Evolutionary conservation across 2,888 invertebrate species (phyloP).

Genomic region (Tenthredo scrophulariae): DNA sequence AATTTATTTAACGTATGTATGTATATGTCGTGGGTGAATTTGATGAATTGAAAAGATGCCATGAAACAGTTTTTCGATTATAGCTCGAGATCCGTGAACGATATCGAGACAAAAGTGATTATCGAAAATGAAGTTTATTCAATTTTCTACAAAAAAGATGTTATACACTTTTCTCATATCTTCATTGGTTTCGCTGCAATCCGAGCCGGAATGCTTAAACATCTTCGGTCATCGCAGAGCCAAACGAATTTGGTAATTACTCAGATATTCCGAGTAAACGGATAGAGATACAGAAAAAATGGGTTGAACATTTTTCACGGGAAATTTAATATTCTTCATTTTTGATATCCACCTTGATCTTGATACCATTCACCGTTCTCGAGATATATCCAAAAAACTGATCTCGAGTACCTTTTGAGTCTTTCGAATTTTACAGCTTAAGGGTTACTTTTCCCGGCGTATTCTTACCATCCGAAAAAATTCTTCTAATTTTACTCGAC

Average conservation of each 20-base stretch:
- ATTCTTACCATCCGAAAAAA: not conserved
- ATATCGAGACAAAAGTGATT: not conserved
- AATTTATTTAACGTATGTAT: no score
- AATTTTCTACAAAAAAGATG: not conserved
- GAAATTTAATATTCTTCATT: not conserved
- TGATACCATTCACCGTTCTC: not conserved
- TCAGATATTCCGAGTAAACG: not conserved
- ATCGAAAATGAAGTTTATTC: not conserved
- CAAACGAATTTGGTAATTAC: not conserved
- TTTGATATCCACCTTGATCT: not conserved
- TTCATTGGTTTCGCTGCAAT: slow-evolving; percentile 1
- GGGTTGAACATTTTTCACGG: not conserved
- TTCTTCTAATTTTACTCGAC: not conserved
- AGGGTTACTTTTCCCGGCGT: not conserved
- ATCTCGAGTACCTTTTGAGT: not conserved
- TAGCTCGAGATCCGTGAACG: not conserved
- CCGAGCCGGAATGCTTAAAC: not conserved
- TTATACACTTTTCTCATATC: not conserved
- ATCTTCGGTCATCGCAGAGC: not conserved
- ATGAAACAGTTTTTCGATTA: not conserved
- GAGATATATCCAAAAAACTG: not conserved
- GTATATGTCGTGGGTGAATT: not conserved
- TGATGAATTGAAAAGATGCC: not conserved
- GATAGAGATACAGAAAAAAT: not conserved
- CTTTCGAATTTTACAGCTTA: not conserved